These are phyloP conservation scores for Amphibalanus amphitrite DNA, from an alignment of 1,140 invertebrate species.

Conservation along the genomic window DNA sequence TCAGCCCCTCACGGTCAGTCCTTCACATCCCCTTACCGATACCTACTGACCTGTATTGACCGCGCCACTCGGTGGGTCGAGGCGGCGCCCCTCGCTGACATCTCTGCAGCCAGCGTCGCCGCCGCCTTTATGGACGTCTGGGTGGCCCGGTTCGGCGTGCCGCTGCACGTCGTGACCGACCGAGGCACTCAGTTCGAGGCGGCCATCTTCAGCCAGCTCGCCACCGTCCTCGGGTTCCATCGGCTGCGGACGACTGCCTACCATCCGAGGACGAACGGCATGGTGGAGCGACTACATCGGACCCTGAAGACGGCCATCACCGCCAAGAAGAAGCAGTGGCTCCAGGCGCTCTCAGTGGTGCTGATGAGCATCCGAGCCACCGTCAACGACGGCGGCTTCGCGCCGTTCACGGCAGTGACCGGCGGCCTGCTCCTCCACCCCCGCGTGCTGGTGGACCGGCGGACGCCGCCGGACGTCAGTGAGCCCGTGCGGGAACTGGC, in stretches of 20 bases:
- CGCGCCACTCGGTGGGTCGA: conserved; percentile 6
- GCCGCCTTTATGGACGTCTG: conserved; percentile 8
- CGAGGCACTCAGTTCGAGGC: conserved; percentile 5
- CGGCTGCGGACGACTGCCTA: background rate
- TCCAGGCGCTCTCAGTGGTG: background rate
- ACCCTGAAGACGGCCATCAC: background rate
- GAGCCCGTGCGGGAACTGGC: too few relatives aligned
- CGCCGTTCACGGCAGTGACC: background rate
- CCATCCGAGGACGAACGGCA: background rate
- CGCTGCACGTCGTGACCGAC: background rate
- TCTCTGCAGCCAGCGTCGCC: conserved; percentile 7
- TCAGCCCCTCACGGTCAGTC: background rate
- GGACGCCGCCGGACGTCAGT: too few relatives aligned
- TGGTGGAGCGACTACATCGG: background rate
- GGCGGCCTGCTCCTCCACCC: background rate
- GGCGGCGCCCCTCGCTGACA: conserved; percentile 8
- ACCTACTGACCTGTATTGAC: conserved; percentile 8
- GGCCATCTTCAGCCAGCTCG: conserved; percentile 9
- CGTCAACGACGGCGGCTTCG: background rate
- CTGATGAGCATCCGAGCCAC: conserved; percentile 5
- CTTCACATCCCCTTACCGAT: conserved; percentile 3
- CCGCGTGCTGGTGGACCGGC: too few relatives aligned
- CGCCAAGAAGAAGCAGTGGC: background rate
- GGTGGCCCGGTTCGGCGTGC: conserved; percentile 1
- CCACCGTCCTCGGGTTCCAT: conserved; percentile 8